These are phyloP conservation scores for Temnothorax unifasciatus DNA, from an alignment of 2,888 invertebrate species.

Conservation along the genomic window DNA sequence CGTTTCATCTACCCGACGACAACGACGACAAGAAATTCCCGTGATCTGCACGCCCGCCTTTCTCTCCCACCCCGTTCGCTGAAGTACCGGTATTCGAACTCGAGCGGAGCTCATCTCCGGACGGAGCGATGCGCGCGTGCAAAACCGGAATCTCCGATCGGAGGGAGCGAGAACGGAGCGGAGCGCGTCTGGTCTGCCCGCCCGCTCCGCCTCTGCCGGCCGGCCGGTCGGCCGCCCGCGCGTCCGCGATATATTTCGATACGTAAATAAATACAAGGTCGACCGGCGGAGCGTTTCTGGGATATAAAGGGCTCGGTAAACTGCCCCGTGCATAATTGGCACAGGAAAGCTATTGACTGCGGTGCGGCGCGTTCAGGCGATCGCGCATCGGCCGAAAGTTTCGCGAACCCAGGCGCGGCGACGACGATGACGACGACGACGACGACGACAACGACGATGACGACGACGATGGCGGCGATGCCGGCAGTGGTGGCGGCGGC, in stretches of 20 bases:
- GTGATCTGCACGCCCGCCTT: conserved; percentile 61
- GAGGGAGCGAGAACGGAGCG: conserved; percentile 33
- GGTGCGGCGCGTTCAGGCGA: neutral
- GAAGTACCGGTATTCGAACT: conserved; percentile 74
- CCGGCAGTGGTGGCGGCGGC: neutral
- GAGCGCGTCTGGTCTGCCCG: neutral
- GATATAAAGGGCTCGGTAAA: conserved; percentile 77
- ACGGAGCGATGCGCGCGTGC: conserved; percentile 53
- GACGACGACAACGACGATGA: neutral
- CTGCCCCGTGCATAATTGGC: conserved; percentile 74
- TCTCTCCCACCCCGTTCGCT: conserved; percentile 29
- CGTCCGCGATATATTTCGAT: conserved; percentile 75
- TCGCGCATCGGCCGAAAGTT: conserved; percentile 58
- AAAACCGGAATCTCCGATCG: conserved; percentile 70
- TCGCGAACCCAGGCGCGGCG: conserved; percentile 16
- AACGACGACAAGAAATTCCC: conserved; percentile 70
- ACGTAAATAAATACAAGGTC: conserved; percentile 83
- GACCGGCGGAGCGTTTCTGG: conserved; percentile 77
- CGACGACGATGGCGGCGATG: neutral
- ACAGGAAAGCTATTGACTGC: conserved; percentile 67
- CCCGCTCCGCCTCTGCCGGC: conserved; percentile 51
- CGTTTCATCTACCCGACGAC: conserved; percentile 65
- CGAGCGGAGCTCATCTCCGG: conserved; percentile 52
- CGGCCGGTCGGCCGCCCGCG: conserved; percentile 57
- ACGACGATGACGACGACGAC: neutral